Evolutionary conservation across 2,797 vertebrate genomes (phyloP).

Genomic region (Sciurus carolinensis): DNA sequence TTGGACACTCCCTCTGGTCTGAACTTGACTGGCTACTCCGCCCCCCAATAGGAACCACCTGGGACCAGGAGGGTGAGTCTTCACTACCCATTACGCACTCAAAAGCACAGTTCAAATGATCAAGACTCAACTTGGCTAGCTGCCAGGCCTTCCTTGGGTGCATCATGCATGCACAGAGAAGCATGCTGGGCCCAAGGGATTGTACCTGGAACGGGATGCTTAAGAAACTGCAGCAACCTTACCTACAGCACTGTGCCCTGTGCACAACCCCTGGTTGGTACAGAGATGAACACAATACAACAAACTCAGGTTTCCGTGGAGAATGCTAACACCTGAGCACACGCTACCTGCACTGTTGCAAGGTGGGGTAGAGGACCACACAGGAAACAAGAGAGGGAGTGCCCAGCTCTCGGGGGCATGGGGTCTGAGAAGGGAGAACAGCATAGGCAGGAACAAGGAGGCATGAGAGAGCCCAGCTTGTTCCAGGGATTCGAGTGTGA

Average conservation of each 20-base stretch:
- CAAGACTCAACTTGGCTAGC: not conserved
- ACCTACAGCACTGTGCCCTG: not conserved
- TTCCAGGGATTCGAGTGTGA: not conserved
- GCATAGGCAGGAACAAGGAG: fast-evolving
- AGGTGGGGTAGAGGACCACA: not conserved
- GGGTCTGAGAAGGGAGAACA: not conserved
- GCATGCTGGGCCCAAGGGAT: not conserved
- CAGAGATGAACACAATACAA: not conserved
- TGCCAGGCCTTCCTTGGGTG: not conserved
- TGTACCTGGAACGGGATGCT: not conserved
- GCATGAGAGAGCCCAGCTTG: not conserved
- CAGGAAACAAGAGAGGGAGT: too few species aligned
- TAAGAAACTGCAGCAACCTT: not conserved
- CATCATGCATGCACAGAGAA: not conserved
- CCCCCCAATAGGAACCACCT: fast-evolving
- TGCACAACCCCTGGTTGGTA: not conserved
- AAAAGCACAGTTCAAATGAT: not conserved
- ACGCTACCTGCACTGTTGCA: fast-evolving
- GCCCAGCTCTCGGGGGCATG: not conserved
- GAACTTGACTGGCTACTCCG: not conserved
- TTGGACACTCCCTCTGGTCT: not conserved
- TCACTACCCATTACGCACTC: not conserved
- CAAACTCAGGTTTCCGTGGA: not conserved
- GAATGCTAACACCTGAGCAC: not conserved
- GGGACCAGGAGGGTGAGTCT: not conserved